phyloP scores from a whole-genome alignment of 2,888 invertebrate species.

The Hydrotaea diabolus region DNA sequence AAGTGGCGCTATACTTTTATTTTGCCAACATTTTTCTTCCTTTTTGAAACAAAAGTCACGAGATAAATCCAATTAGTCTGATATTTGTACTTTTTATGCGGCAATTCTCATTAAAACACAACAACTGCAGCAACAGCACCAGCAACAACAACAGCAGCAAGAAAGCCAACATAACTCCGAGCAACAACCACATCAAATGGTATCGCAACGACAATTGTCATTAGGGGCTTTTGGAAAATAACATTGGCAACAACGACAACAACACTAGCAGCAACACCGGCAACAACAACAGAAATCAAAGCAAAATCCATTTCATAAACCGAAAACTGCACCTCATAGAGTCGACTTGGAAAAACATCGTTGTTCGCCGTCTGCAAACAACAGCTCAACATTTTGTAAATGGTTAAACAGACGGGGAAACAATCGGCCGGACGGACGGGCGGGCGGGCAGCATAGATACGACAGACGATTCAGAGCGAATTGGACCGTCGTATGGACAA shows the following conservation, averaged over 20 bases:
- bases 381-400: slow-evolving; percentile 37
- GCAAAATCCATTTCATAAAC: slow-evolving; percentile 58
- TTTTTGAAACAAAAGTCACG: slow-evolving; percentile 71
- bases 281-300: slow-evolving; percentile 61
- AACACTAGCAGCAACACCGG: slow-evolving; percentile 40
- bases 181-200: slow-evolving; percentile 41
- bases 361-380: slow-evolving; percentile 34
- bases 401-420: slow-evolving; percentile 21
- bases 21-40: slow-evolving; percentile 34
- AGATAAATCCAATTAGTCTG: slow-evolving; percentile 81
- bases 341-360: slow-evolving; percentile 15
- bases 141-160: slow-evolving; percentile 43
- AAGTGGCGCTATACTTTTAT: slow-evolving; percentile 61
- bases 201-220: slow-evolving; percentile 60
- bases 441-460: no score
- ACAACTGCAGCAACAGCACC: slow-evolving; percentile 45
- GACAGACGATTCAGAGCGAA: slow-evolving; percentile 19
- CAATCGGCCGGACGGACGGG: background rate
- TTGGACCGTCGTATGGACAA: slow-evolving; percentile 15
- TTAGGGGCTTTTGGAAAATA: slow-evolving; percentile 49
- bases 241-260: slow-evolving; percentile 27
- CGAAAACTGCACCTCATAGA: slow-evolving; percentile 66
- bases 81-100: slow-evolving; percentile 80
- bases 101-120: slow-evolving; percentile 77
- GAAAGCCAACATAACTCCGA: slow-evolving; percentile 38